Percentiles rank a stretch among this genome's conserved stretches.
Evolutionary conservation across 1,140 invertebrate genomes (phyloP).

Genomic region (Drosophila setifemur): DNA sequence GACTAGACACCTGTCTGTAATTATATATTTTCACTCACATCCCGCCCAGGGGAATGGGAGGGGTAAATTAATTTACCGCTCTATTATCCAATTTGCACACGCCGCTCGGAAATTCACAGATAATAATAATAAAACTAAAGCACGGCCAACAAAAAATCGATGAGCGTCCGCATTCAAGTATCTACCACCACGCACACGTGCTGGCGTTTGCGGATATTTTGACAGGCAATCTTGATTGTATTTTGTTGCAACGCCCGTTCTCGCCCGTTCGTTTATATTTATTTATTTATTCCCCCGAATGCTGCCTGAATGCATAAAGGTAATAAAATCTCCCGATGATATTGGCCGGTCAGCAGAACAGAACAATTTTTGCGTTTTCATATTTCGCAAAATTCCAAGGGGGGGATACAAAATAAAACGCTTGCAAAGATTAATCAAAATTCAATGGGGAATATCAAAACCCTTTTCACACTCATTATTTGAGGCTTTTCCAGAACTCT

Average conservation of each 20-base stretch:
- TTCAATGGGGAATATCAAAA: conserved; percentile 9
- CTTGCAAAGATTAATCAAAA: conserved; percentile 25
- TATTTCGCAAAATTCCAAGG: no score
- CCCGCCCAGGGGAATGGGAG: conserved; percentile 2
- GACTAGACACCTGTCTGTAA: conserved; percentile 21
- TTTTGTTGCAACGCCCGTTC: conserved; percentile 23
- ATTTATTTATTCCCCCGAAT: conserved; percentile 17
- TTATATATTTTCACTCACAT: conserved; percentile 30
- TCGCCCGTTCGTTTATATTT: background rate
- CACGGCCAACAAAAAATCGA: conserved; percentile 22
- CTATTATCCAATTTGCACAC: conserved; percentile 61
- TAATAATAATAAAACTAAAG: conserved; percentile 61
- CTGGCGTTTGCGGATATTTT: conserved; percentile 19
- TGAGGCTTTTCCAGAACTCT: conserved; percentile 10
- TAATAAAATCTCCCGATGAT: conserved; percentile 8
- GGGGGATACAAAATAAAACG: background rate
- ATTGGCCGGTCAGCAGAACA: conserved; percentile 21
- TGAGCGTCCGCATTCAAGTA: conserved; percentile 23
- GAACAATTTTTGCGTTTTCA: background rate
- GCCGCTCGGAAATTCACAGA: conserved; percentile 34
- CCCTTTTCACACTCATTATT: conserved; percentile 19
- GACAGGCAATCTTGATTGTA: conserved; percentile 41
- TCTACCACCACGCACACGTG: background rate
- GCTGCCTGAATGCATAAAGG: conserved; percentile 27
- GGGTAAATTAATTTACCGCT: conserved; percentile 41